Conservation (phyloP, 1,140 invertebrate species). For the Sogatella furcifera region DNA sequence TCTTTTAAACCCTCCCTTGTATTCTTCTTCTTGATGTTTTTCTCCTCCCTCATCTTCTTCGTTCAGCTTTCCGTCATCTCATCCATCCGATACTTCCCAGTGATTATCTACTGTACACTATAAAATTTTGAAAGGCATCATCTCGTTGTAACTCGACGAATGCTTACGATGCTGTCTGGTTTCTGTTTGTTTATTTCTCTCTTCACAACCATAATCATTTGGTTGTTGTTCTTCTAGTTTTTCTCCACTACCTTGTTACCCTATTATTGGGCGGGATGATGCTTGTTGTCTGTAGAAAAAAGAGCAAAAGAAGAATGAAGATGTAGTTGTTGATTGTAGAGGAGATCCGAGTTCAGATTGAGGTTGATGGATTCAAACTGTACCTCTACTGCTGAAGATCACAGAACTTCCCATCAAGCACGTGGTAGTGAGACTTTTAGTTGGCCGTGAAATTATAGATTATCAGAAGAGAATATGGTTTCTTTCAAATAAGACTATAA, state of each 20-base stretch:
- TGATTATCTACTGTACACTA: not conserved
- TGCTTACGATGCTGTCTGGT: not conserved
- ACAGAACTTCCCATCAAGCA: too few species aligned
- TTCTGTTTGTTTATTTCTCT: not conserved
- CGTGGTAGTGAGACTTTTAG: too few species aligned
- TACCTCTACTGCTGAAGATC: too few species aligned
- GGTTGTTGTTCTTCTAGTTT: not conserved
- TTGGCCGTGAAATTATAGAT: too few species aligned
- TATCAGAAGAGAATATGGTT: too few species aligned
- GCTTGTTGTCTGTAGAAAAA: too few species aligned
- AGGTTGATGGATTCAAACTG: too few species aligned
- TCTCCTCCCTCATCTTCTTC: slow-evolving; percentile 10
- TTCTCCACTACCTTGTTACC: not conserved
- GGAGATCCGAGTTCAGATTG: too few species aligned
- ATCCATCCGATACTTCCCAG: not conserved
- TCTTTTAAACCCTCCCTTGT: not conserved
- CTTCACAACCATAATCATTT: not conserved
- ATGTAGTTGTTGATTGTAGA: too few species aligned
- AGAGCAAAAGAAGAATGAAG: too few species aligned
- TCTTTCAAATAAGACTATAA: too few species aligned
- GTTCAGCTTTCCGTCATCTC: not conserved
- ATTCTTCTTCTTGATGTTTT: not conserved
- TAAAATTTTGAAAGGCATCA: not conserved
- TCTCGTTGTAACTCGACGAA: not conserved
- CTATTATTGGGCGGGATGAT: too few species aligned